These are phyloP conservation scores for Speoplatyrhinus poulsoni DNA, from an alignment of 2,113 vertebrate species.

Conservation along the genomic window DNA sequence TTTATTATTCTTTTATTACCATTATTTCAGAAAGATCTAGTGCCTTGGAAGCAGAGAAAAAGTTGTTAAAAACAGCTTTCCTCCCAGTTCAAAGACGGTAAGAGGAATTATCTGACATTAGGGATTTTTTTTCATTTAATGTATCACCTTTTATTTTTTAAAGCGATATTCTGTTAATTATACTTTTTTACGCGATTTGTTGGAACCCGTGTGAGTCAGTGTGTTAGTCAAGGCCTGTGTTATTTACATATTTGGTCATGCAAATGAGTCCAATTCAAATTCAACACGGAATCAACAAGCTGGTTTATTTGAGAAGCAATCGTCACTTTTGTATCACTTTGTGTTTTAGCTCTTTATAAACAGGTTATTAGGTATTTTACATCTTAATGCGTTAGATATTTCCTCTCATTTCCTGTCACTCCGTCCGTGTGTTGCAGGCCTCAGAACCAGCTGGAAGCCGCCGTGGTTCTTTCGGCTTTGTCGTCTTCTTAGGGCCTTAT, in stretches of 20 bases:
- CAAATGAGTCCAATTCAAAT: conserved; percentile 66
- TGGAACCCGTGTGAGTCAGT: conserved; percentile 38
- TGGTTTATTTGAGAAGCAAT: conserved; percentile 54
- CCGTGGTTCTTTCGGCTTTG: conserved; percentile 83
- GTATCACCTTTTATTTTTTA: conserved; percentile 37
- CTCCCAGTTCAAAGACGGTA: conserved; percentile 88
- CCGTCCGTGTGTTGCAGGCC: conserved; percentile 84
- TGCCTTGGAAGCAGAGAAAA: conserved; percentile 96
- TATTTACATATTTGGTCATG: conserved; percentile 64
- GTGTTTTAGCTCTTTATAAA: conserved; percentile 52
- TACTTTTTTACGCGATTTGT: conserved; percentile 8
- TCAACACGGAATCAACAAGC: conserved; percentile 35
- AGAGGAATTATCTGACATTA: conserved; percentile 70
- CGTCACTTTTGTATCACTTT: conserved; percentile 66
- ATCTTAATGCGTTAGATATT: conserved; percentile 1
- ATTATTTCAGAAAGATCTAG: conserved; percentile 88
- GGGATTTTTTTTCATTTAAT: conserved; percentile 41
- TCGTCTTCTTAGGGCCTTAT: conserved; percentile 82
- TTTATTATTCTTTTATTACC: conserved; percentile 61
- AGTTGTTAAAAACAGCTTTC: conserved; percentile 88
- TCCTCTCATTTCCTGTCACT: conserved; percentile 30
- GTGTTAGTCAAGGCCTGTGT: conserved; percentile 56
- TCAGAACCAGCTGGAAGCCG: conserved; percentile 88
- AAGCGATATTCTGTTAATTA: conserved; percentile 55
- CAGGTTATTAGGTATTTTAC: conserved; percentile 35